These are phyloP conservation scores for Lepidocyrtoides sp. DNA, from an alignment of 2,888 invertebrate species.

Conservation along the genomic window DNA sequence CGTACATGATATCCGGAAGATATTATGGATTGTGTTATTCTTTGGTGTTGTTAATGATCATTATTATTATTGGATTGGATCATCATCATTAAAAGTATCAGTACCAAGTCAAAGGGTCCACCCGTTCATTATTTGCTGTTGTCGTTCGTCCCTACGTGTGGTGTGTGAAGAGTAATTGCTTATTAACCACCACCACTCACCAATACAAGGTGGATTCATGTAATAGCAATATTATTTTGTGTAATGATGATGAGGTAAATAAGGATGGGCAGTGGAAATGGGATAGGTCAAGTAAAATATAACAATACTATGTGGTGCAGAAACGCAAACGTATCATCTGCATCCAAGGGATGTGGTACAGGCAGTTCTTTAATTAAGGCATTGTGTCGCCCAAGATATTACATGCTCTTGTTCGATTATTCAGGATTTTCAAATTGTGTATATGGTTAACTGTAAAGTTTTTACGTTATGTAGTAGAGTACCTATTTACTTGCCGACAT, in stretches of 20 bases:
- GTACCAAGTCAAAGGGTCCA: not conserved
- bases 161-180: no score
- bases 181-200: not conserved
- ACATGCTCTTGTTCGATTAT: not conserved
- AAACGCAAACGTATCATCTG: not conserved
- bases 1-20: conserved; percentile 39
- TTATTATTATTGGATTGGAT: conserved; percentile 73
- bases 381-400: conserved; percentile 31
- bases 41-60: conserved; percentile 69
- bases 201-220: not conserved
- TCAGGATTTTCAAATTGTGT: not conserved
- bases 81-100: conserved; percentile 37
- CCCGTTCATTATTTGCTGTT: conserved; percentile 28
- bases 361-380: conserved; percentile 68
- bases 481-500: no score
- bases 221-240: not conserved
- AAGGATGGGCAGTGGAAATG: conserved; percentile 3
- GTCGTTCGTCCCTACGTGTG: not conserved
- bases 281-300: conserved; percentile 52
- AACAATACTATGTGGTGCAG: conserved; percentile 2
- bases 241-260: conserved; percentile 21
- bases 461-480: not conserved
- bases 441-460: not conserved
- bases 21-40: not conserved
- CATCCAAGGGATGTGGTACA: not conserved